Base-by-base conservation (phyloP, 2,888 invertebrate species). In the Timema cristinae region DNA sequence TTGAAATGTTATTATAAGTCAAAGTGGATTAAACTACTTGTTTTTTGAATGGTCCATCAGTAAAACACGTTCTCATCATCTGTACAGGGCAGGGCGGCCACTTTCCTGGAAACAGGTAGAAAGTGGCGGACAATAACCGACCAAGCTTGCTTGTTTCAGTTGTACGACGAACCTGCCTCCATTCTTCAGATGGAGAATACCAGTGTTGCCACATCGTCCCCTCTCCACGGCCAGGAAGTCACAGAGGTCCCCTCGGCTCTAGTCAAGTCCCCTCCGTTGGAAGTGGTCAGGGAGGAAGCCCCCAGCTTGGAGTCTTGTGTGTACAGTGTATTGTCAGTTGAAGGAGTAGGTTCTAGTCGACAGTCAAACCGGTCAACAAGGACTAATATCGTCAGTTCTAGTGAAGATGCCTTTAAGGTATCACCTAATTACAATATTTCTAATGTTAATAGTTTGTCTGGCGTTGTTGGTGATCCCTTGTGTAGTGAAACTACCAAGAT, bases 101-200 rank as follows among this genome's bases (percentile, higher is more conserved):
- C 54, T 13, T 2, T 54, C n/a, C n/a, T 54, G n/a, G 11, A 54
- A 54, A 54, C 13, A n/a, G n/a, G 11, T 54, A 54, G n/a, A 54
- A 54, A n/a, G n/a, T 13, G 54, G n/a, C 32, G 32, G 32, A 32
- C 4, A 32, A 1, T 32, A 32, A 32, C 4, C 32, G 4, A 1
- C 32, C 32, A 32, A 32, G 32, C 32, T 32, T n/a, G 50, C 16
- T n/a, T 71, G 47, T 76, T 73, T 68, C 75, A 83, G 82, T 78
- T 83, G 68, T 82, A 82, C 71, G 78, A 79, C 70, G 83, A 83
- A 76, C 82, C 83, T 61, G 76, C 77, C 73, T 75, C 75, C 68
- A 80, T 83, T 73, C 73, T 82, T 47, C 74, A 75, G 67, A 51
- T 73, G 8, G 68, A 72, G 50, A 66, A 68, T 47, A 47, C 16